Percentiles rank a stretch among this genome's conserved stretches.
Evolutionary conservation across 2,888 invertebrate species (phyloP).

Genomic region (Pediacus dermestoides): DNA sequence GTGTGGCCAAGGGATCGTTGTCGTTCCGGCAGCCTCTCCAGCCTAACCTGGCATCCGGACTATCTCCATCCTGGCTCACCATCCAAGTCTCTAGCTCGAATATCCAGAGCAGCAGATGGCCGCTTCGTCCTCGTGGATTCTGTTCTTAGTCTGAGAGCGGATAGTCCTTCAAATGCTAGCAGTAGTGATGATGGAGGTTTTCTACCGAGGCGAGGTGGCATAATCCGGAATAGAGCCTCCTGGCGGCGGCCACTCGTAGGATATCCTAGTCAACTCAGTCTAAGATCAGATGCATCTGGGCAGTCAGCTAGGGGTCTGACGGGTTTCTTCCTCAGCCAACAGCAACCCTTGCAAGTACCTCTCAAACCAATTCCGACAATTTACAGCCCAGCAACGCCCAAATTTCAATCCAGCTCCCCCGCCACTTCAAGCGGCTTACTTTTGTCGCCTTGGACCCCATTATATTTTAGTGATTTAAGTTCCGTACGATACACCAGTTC

Average conservation of each 20-base stretch:
- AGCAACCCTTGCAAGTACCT: constrained; percentile 22
- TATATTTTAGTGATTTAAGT: constrained; percentile 83
- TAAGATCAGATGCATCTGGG: constrained; percentile 57
- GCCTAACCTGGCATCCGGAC: constrained; percentile 49
- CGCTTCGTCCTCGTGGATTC: constrained; percentile 65
- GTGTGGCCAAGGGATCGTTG: constrained; percentile 74
- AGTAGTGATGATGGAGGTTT: constrained; percentile 83
- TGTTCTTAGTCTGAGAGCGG: constrained; percentile 53
- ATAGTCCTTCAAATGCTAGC: constrained; percentile 58
- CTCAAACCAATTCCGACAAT: constrained; percentile 45
- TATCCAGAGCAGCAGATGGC: constrained; percentile 71
- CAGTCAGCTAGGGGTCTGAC: constrained; percentile 51
- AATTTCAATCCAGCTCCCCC: constrained; percentile 65
- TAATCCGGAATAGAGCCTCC: constrained; percentile 55
- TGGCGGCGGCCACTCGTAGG: constrained; percentile 64
- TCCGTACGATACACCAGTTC: constrained; percentile 80
- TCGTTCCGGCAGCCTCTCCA: constrained; percentile 50
- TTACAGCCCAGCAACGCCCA: constrained; percentile 51
- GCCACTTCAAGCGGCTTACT: constrained; percentile 59
- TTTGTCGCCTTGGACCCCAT: constrained; percentile 65
- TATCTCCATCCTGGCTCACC: constrained; percentile 44
- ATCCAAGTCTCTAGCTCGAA: constrained; percentile 58
- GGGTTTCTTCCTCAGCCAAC: constrained; percentile 32
- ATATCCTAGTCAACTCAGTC: constrained; percentile 63
- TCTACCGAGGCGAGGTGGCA: constrained; percentile 54